These are phyloP conservation scores for Cerceris ruficornis DNA, from an alignment of 2,888 invertebrate genomes.

Conservation along the genomic window DNA sequence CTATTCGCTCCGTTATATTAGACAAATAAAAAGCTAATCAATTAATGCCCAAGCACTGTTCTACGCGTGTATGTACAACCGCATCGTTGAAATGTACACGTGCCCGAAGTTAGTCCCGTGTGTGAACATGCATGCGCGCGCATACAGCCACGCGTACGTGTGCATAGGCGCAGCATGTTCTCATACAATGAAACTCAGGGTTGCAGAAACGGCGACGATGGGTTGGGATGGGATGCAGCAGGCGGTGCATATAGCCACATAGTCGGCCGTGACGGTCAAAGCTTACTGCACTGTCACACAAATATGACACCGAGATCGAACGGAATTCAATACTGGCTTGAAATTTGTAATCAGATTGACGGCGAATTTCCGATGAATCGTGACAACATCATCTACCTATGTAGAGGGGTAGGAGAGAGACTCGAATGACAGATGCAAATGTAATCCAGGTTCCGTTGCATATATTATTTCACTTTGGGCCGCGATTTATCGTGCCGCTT, in stretches of 20 bases:
- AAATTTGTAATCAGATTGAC: constrained; percentile 63
- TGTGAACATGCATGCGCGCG: neutral
- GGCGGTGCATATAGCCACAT: neutral
- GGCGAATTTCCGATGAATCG: constrained; percentile 56
- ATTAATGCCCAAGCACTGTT: too few species aligned
- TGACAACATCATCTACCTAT: constrained; percentile 56
- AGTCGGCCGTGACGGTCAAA: constrained; percentile 34
- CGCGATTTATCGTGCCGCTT: neutral
- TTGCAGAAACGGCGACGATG: too few species aligned
- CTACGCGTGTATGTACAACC: too few species aligned
- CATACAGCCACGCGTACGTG: neutral
- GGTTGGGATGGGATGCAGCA: neutral
- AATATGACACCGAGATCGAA: constrained; percentile 59
- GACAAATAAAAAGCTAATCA: too few species aligned
- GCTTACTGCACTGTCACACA: constrained; percentile 55
- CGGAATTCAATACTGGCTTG: constrained; percentile 62
- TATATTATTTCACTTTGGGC: constrained; percentile 46
- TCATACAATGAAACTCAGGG: too few species aligned
- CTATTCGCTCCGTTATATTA: too few species aligned
- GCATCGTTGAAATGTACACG: too few species aligned
- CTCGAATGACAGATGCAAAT: constrained; percentile 53
- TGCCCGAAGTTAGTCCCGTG: neutral
- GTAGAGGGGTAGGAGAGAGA: constrained; percentile 17
- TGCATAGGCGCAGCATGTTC: too few species aligned
- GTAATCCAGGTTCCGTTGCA: constrained; percentile 46